Conservation (phyloP, 2,797 vertebrate genomes). For the Oreochromis grahami region DNA sequence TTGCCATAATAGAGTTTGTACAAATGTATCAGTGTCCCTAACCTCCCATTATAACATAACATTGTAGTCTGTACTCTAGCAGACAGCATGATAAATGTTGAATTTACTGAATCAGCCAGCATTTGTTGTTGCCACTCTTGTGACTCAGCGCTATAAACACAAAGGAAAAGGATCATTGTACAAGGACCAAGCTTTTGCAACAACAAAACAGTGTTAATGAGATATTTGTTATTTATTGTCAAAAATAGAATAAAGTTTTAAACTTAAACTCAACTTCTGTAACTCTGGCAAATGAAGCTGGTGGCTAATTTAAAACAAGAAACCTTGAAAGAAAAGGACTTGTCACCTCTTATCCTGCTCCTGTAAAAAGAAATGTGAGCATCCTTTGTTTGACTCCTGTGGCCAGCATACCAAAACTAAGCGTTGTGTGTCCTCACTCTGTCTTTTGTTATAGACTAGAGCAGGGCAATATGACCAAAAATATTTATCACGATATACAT, state of each 20-base stretch:
- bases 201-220: background rate
- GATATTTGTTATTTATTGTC: background rate
- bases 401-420: conserved; percentile 8
- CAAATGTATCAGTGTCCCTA: background rate
- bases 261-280: background rate
- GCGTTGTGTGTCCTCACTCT: background rate
- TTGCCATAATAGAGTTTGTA: background rate
- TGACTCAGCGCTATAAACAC: background rate
- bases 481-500: too few species aligned
- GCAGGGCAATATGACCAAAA: too few species aligned
- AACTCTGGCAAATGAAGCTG: background rate
- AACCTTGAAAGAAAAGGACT: background rate
- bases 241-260: background rate
- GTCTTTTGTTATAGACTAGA: too few species aligned
- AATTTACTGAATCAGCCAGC: background rate
- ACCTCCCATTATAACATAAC: background rate
- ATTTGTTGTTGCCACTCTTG: background rate
- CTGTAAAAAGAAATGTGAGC: background rate
- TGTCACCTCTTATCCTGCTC: background rate
- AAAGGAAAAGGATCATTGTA: background rate
- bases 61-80: background rate
- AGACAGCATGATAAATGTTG: background rate
- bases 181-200: background rate
- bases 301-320: background rate
- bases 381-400: background rate